Evolutionary conservation across 1,140 invertebrate genomes (phyloP), one percentile per base, ranked within the genome.

Genomic region (Orius laevigatus): DNA sequence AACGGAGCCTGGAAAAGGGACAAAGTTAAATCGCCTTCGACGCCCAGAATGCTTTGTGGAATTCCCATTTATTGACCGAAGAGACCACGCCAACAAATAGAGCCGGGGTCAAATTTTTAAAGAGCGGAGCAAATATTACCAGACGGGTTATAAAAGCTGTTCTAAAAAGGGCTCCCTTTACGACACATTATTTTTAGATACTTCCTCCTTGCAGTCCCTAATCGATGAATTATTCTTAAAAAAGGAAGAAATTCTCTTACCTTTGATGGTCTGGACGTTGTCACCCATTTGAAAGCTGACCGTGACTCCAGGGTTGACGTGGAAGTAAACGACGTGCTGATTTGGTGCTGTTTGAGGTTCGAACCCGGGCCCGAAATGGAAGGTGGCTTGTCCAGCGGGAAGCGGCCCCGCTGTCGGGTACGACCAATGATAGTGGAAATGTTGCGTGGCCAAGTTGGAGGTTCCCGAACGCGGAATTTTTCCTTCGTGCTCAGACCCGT

Each of bases 251-350:
- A 4, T 25, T 25, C 25, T 25, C 47, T 34, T 65, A 78, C 75
- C 75, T 74, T 73, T 69, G 54, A 79, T 70, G 38, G 75, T 65
- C 58, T 78, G 74, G 51, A 77, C 63, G 58, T 71, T 72, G 53
- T 78, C 74, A 9, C 74, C 74, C 55, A 75, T 71, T 56, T 75
- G 68, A 54, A 79, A 73, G 41, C 72, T 75, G 57, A 79, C 75
- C 2, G 71, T 76, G 56, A 79, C 76, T 2, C 76, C 76, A 2
- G 74, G 74, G 64, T 78, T 75, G 42, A 80, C 75, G 59, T 79
- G 77, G 55, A 79, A 73, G 59, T 76, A 70, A 41, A 80, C 76
- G 46, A 79, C 69, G 58, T 77, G 74, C 56, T 75, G 65, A 55
- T 56, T 63, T 44, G 54, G 61, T 20, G 53, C 56, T 20, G 56